Conservation (phyloP, 2,888 invertebrate genomes). For the Chrysolina haemoptera region DNA sequence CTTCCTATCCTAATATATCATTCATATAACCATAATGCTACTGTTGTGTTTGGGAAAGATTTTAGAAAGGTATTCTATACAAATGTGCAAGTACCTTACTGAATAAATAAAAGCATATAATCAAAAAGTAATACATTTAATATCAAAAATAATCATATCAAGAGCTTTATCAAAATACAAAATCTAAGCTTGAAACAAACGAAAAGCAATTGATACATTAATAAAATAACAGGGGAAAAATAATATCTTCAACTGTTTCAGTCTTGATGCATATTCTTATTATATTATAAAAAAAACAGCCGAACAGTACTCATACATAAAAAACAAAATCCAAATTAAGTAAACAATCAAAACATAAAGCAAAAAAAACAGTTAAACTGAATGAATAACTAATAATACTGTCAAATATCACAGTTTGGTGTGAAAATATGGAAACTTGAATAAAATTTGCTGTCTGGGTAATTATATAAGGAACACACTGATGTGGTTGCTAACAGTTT, state of each 20-base stretch:
- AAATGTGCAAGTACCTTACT: no score
- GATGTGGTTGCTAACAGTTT: no score
- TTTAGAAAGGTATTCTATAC: no score
- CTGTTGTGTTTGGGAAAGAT: no score
- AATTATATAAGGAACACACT: no score
- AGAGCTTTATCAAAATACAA: not conserved
- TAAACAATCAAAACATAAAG: not conserved
- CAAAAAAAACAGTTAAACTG: not conserved
- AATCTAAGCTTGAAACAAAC: not conserved
- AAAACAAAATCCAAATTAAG: not conserved
- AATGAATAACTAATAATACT: constrained; percentile 4
- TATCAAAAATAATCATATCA: constrained; percentile 8
- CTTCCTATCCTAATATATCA: not conserved
- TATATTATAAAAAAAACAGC: not conserved
- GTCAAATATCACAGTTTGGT: not conserved
- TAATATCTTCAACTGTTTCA: not conserved
- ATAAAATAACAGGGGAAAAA: not conserved
- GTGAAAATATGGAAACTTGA: not conserved
- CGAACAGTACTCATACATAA: not conserved
- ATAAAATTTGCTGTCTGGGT: not conserved
- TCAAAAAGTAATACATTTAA: not conserved
- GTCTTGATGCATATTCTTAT: not conserved
- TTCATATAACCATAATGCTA: no score
- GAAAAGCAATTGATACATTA: not conserved
- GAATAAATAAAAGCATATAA: not conserved